Base-by-base conservation (phyloP, 2,888 invertebrate genomes). In the Cremastinae sp. region DNA sequence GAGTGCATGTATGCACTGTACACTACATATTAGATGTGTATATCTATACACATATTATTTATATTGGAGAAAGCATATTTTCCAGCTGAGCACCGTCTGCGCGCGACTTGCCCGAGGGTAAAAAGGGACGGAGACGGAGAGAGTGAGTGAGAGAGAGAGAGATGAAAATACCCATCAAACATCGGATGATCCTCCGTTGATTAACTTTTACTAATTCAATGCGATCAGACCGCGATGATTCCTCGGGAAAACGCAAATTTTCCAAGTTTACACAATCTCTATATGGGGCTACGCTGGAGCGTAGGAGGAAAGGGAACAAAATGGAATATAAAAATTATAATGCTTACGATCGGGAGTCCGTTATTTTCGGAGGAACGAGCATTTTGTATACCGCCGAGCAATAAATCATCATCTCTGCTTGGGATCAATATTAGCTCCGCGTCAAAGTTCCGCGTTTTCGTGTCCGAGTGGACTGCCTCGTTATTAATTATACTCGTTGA, bases 161-260 rank as follows among this genome's bases (percentile, higher is more conserved):
- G 49, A 71, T 22, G 39, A 7, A 5, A 55, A 55, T 8, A 53
- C 58, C 45, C 49, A 35, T 16, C 79, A 83, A 80, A 84, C 83
- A 84, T 53, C 28, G 59, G 83, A 85, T 85, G 64, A 73, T 73
- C 64, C 75, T 72, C n/a, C 80, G 78, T 79, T 82, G 86, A 86
- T 86, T 85, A 81, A 78, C 78, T 77, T 51, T 75, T 76, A 80
- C 74, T 81, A 81, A 86, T 86, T 86, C 84, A 86, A 83, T 84
- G 82, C 83, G 78, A 59, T 51, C 58, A 53, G 49, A 41, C 53
- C 16, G 16, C 39, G 20, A 28, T 37, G 45, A 53, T 20, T 69
- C 16, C 47, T 58, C 16, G 22, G 14, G 18, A 14, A 68, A 58
- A 20, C 9, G 64, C 64, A 62, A 58, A 74, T 51, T 55, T 66